A percentile compares a stretch with the other conserved stretches of the same genome.
These are phyloP conservation scores for Halocaridina rubra DNA, from an alignment of 2,888 invertebrate genomes.

Conservation along the genomic window DNA sequence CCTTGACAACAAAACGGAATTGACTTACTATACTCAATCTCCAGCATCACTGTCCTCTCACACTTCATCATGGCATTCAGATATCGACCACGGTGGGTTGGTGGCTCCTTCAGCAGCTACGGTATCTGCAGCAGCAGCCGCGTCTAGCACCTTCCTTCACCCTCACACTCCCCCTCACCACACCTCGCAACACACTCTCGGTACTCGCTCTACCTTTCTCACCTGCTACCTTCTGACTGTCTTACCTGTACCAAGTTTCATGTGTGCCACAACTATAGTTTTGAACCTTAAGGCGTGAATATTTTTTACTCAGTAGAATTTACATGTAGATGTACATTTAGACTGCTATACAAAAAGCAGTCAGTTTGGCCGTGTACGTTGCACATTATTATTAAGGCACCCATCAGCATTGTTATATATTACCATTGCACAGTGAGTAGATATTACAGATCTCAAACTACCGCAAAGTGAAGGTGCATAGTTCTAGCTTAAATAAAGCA, in stretches of 20 bases:
- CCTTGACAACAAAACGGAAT: slow-evolving; percentile 65
- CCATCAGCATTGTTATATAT: too few species aligned
- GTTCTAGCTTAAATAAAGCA: too few species aligned
- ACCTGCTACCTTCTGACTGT: slow-evolving; percentile 10
- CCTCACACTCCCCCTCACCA: slow-evolving; percentile 57
- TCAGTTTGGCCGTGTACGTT: too few species aligned
- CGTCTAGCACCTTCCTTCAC: slow-evolving; percentile 53
- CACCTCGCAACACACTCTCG: slow-evolving; percentile 57
- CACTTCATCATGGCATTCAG: slow-evolving; percentile 72
- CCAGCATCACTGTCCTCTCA: slow-evolving; percentile 71
- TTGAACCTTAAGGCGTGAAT: not conserved
- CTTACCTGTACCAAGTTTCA: not conserved
- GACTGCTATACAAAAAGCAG: too few species aligned
- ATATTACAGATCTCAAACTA: too few species aligned
- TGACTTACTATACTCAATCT: slow-evolving; percentile 72
- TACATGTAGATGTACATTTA: too few species aligned
- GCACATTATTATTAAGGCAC: too few species aligned
- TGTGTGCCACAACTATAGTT: not conserved
- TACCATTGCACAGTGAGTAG: too few species aligned
- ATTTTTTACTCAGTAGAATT: too few species aligned
- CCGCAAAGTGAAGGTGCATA: too few species aligned
- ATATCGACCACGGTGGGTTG: slow-evolving; percentile 71
- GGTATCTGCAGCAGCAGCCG: slow-evolving; percentile 67
- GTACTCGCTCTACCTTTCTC: slow-evolving; percentile 31
- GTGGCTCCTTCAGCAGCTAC: slow-evolving; percentile 63